Evolutionary conservation across 2,113 vertebrate species (phyloP).

Genomic region (Psilopsiagon aurifrons): DNA sequence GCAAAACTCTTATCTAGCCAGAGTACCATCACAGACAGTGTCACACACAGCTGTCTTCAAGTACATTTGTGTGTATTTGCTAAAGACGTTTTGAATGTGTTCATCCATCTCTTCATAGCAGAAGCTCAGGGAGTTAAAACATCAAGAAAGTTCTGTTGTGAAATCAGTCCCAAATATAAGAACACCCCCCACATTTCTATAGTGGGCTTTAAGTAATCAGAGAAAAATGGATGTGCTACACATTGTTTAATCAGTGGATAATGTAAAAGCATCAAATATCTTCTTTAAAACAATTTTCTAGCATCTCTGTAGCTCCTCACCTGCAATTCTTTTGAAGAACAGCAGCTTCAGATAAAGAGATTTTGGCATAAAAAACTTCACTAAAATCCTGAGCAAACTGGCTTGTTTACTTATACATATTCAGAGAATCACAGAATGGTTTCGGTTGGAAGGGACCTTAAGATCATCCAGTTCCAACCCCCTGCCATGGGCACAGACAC

Average conservation of each 20-base stretch:
- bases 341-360: not conserved
- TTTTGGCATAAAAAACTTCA: not conserved
- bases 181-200: not conserved
- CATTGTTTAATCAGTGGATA: not conserved
- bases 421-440: not conserved
- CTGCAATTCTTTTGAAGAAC: not conserved
- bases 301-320: not conserved
- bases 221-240: not conserved
- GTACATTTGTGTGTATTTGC: slow-evolving; percentile 17
- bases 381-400: not conserved
- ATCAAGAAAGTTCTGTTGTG: not conserved
- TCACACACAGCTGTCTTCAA: slow-evolving; percentile 21
- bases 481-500: not conserved
- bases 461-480: not conserved
- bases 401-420: not conserved
- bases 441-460: not conserved
- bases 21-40: not conserved
- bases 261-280: not conserved
- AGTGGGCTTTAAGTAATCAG: not conserved
- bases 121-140: not conserved
- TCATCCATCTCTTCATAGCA: not conserved
- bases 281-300: not conserved
- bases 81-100: not conserved
- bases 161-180: not conserved
- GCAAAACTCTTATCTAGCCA: not conserved